Evolutionary conservation across 1,140 invertebrate genomes (phyloP).

Genomic region (Goniozus legneri): DNA sequence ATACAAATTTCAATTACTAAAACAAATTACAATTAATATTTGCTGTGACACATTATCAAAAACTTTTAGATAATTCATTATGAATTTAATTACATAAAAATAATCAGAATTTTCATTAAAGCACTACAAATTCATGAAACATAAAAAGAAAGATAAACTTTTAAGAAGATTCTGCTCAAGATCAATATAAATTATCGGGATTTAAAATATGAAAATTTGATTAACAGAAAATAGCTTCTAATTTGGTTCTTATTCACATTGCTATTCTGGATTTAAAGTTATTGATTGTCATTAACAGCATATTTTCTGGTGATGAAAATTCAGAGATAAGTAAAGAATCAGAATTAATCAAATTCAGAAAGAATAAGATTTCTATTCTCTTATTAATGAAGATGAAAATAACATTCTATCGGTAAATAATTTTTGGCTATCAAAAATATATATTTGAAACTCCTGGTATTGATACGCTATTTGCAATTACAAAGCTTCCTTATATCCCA

Average conservation of each 20-base stretch:
- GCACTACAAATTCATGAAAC: too few relatives aligned
- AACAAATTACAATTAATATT: neutral
- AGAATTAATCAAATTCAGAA: neutral
- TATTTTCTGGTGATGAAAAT: too few relatives aligned
- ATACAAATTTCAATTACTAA: neutral
- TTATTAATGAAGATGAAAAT: constrained; percentile 7
- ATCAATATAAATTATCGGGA: too few relatives aligned
- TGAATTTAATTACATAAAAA: too few relatives aligned
- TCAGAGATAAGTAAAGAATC: neutral
- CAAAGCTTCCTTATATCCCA: too few relatives aligned
- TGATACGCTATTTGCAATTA: constrained; percentile 1
- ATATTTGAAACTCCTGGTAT: neutral
- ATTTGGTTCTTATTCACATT: too few relatives aligned
- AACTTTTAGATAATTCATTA: neutral
- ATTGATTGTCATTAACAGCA: too few relatives aligned
- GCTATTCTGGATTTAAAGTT: too few relatives aligned
- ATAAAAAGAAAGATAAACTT: too few relatives aligned
- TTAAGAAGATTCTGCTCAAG: neutral
- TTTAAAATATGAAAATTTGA: too few relatives aligned
- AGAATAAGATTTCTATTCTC: neutral
- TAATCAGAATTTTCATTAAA: too few relatives aligned
- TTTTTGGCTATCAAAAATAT: neutral
- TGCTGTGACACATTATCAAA: neutral
- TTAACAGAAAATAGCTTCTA: too few relatives aligned
- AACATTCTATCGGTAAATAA: neutral